Conservation (phyloP, 1,140 invertebrate species). For the Harlomillsia oculata region DNA sequence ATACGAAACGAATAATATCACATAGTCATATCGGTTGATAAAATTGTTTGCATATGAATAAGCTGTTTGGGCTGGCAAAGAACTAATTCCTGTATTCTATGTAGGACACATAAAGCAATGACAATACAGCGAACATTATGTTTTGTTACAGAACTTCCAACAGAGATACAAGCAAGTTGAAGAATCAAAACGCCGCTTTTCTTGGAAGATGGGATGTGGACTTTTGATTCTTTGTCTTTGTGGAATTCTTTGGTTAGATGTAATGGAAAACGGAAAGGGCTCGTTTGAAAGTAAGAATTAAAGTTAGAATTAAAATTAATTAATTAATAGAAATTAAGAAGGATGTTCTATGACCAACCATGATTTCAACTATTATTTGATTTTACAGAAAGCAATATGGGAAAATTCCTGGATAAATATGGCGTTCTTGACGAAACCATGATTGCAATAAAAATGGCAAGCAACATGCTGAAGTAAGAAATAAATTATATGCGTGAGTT, state of each 20-base stretch:
- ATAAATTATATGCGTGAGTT: background rate
- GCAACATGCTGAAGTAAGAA: conserved; percentile 3
- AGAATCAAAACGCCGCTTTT: conserved; percentile 23
- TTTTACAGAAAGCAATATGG: conserved; percentile 29
- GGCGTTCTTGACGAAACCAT: conserved; percentile 28
- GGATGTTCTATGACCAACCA: background rate
- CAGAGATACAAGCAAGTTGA: conserved; percentile 22
- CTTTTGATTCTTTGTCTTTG: conserved; percentile 23
- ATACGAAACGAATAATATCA: too few relatives aligned
- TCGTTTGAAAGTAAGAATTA: conserved; percentile 33
- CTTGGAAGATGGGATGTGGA: conserved; percentile 29
- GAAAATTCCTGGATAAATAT: conserved; percentile 28
- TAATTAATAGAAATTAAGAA: background rate
- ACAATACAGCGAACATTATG: background rate
- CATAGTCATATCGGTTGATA: too few relatives aligned
- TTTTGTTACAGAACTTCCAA: conserved; percentile 26
- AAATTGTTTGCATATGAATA: too few relatives aligned
- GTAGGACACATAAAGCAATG: too few relatives aligned
- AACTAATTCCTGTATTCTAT: too few relatives aligned
- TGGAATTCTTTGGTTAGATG: conserved; percentile 30
- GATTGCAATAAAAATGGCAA: conserved; percentile 1
- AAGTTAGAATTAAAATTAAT: background rate
- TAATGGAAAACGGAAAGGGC: conserved; percentile 34
- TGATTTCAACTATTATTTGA: background rate
- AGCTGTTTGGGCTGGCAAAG: too few relatives aligned